A percentile compares a stretch with the other conserved stretches of the same genome.
Conservation (phyloP, 2,797 vertebrate species). For the Rhinogobio ventralis region DNA sequence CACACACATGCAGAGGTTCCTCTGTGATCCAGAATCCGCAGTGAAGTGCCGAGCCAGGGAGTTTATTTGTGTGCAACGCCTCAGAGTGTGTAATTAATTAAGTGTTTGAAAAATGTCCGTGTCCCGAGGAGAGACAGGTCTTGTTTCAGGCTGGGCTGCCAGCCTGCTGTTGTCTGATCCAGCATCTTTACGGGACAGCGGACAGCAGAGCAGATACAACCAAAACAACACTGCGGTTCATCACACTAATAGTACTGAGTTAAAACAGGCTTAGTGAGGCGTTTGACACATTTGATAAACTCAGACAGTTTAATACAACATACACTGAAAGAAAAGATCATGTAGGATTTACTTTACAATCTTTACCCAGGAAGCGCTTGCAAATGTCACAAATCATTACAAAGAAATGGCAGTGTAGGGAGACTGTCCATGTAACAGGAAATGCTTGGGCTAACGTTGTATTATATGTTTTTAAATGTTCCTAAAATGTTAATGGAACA, state of each 20-base stretch:
- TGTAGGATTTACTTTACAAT: no score
- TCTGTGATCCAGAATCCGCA: not conserved
- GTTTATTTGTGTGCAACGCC: not conserved
- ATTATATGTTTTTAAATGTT: not conserved
- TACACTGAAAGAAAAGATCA: no score
- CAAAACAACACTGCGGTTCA: conserved; percentile 30
- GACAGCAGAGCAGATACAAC: conserved; percentile 27
- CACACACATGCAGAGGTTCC: not conserved
- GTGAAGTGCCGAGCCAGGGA: not conserved
- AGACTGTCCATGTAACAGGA: not conserved
- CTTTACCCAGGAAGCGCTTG: not conserved
- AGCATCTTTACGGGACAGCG: conserved; percentile 38
- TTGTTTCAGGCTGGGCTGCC: conserved; percentile 37
- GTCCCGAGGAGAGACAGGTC: conserved; percentile 32
- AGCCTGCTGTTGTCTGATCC: conserved; percentile 36
- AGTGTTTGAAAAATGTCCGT: conserved; percentile 23
- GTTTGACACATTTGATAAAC: not conserved
- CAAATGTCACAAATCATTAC: not conserved
- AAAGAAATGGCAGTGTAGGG: not conserved
- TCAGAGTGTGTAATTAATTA: conserved; percentile 28
- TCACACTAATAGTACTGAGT: not conserved
- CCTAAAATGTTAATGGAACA: not conserved
- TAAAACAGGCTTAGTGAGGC: conserved; percentile 15
- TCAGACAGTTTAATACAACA: not conserved
- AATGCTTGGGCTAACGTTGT: not conserved